phyloP scores from a whole-genome alignment of 2,888 invertebrate species.

The Chymomyza caudatula region DNA sequence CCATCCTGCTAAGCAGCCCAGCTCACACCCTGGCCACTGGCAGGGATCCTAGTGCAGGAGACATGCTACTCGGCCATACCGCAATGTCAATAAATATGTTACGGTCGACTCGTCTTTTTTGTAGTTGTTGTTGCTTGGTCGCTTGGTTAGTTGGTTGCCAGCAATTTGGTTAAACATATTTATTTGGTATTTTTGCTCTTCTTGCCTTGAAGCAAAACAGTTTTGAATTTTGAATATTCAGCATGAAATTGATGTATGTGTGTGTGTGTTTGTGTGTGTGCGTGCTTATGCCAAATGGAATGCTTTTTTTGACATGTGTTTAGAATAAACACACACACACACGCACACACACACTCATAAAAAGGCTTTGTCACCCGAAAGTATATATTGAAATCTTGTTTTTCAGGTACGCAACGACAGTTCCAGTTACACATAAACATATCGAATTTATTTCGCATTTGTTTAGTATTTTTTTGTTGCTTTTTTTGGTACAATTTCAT shows the following conservation, averaged over 20 bases:
- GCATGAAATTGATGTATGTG: slow-evolving; percentile 24
- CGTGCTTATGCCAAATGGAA: not conserved
- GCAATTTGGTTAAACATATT: slow-evolving; percentile 69
- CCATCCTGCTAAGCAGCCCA: slow-evolving; percentile 43
- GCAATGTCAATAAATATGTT: slow-evolving; percentile 73
- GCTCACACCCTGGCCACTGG: slow-evolving; percentile 12
- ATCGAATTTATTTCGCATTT: slow-evolving; percentile 2
- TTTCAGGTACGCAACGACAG: not conserved
- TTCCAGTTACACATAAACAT: slow-evolving; percentile 1
- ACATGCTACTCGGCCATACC: slow-evolving; percentile 28
- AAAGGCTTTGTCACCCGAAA: not conserved
- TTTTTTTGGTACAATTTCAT: slow-evolving; percentile 20
- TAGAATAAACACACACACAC: not conserved
- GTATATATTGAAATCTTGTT: not conserved
- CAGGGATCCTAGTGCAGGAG: not conserved
- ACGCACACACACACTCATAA: not conserved
- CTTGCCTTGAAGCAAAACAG: not conserved
- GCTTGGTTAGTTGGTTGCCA: slow-evolving; percentile 24
- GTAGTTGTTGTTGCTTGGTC: slow-evolving; percentile 21
- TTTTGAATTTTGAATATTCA: slow-evolving; percentile 26
- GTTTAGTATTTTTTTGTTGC: not conserved
- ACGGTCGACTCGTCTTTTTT: slow-evolving; percentile 62
- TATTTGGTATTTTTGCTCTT: slow-evolving; percentile 55
- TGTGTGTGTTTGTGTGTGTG: slow-evolving; percentile 6
- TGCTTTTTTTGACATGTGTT: slow-evolving; percentile 7